Percentiles rank a stretch among this genome's conserved stretches.
Conservation (phyloP, 2,888 invertebrate genomes). For the Drosophila paramelanica region DNA sequence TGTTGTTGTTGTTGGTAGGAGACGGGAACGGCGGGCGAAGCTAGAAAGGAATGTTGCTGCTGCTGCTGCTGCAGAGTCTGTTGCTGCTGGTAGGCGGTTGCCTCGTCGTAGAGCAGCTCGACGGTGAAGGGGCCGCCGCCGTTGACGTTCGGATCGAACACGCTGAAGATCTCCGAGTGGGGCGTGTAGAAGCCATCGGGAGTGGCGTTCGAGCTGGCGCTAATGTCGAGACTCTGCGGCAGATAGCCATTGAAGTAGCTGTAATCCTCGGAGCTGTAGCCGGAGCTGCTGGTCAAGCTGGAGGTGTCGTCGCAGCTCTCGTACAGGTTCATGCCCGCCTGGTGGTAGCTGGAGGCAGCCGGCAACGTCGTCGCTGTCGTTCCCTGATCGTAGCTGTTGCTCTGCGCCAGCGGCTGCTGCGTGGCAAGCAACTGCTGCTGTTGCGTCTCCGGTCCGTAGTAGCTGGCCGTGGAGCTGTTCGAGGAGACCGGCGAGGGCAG, state of each 20-base stretch:
- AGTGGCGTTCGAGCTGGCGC: conserved; percentile 40
- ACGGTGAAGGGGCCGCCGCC: conserved; percentile 37
- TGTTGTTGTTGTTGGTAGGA: conserved; percentile 23
- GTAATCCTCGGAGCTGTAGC: conserved; percentile 83
- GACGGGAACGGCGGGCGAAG: conserved; percentile 16
- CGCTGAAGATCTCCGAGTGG: conserved; percentile 76
- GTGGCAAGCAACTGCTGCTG: conserved; percentile 23
- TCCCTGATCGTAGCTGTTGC: conserved; percentile 29
- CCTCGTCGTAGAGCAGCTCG: conserved; percentile 66
- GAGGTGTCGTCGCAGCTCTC: conserved; percentile 85
- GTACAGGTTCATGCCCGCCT: conserved; percentile 62
- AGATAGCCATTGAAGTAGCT: conserved; percentile 69
- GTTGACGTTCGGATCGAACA: conserved; percentile 71
- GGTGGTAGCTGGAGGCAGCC: conserved; percentile 22
- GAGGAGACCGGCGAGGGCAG: conserved; percentile 69
- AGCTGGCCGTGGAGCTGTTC: conserved; percentile 61
- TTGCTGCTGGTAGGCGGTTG: conserved; percentile 54
- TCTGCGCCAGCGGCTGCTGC: conserved; percentile 2
- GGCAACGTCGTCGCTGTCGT: conserved; percentile 2
- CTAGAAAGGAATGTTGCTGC: conserved; percentile 54
- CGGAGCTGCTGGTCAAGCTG: conserved; percentile 83
- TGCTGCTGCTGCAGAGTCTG: conserved; percentile 23
- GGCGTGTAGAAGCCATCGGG: conserved; percentile 62
- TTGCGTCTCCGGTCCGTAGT: conserved; percentile 44
- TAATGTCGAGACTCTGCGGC: conserved; percentile 48